Percentiles rank a stretch among this genome's conserved stretches.
phyloP scores from a whole-genome alignment of 2,888 invertebrate species.

The Eupelmus urozonus region DNA sequence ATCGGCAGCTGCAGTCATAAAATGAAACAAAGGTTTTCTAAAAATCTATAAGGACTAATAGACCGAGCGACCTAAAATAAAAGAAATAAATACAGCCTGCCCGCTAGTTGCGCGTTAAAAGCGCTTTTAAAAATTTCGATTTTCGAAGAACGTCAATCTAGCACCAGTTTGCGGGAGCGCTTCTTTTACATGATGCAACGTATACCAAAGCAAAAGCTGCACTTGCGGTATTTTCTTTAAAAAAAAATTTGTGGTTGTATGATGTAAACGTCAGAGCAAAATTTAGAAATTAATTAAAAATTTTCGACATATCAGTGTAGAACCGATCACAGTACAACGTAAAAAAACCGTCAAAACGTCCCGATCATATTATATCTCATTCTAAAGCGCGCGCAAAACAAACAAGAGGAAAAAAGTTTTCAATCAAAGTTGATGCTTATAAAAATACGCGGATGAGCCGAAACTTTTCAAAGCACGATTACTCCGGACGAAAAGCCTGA shows the following conservation, averaged over 20 bases:
- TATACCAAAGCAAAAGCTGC: too few species aligned
- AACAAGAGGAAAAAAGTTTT: too few species aligned
- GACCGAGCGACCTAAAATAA: conserved; percentile 28
- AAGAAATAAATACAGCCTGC: conserved; percentile 5
- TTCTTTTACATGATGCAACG: neutral
- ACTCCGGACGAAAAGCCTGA: neutral
- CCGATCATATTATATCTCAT: too few species aligned
- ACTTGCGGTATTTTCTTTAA: too few species aligned
- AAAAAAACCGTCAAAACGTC: too few species aligned
- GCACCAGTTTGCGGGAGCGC: neutral
- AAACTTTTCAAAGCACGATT: neutral
- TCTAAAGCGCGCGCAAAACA: neutral
- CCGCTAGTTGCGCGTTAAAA: neutral
- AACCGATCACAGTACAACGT: too few species aligned
- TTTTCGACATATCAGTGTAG: too few species aligned
- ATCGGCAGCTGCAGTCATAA: conserved; percentile 16
- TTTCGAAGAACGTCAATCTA: conserved; percentile 30
- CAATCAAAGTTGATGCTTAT: too few species aligned
- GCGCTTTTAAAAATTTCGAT: conserved; percentile 35
- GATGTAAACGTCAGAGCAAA: too few species aligned
- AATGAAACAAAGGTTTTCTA: conserved; percentile 24
- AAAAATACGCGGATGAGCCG: too few species aligned
- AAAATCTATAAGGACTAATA: conserved; percentile 28
- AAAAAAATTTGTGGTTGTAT: too few species aligned
- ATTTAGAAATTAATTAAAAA: too few species aligned